Base-by-base conservation (phyloP, 64 coral and sea anemone species). In the Stylophora pistillata region DNA sequence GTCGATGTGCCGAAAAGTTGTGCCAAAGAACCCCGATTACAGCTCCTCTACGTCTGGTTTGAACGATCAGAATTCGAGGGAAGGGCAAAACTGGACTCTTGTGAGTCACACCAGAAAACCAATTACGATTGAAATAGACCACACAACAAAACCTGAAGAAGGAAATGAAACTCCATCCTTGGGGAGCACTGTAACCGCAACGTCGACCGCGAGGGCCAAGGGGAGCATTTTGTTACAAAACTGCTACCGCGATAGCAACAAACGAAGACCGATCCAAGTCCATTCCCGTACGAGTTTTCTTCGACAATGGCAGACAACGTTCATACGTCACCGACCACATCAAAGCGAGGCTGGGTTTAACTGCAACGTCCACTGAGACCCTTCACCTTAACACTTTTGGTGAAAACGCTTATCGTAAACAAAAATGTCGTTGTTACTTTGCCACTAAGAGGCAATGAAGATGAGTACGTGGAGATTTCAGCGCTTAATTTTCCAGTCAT, bases 331-430 rank as follows among this genome's bases (percentile, higher is more conserved):
- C 82, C 20, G 73, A 86, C 59, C 74, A 74, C 69, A 41, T 92
- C 27, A 75, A 37, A 53, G 74, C 72, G 3, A 71, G 47, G 12
- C 47, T 92, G 41, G 70, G 86, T 58, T 72, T 92, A 13, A 70
- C 30, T 18, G 4, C 90, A 4, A 28, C 69, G 58, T 64, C 55
- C 53, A 21, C 16, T 13, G 82, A 92, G 72, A 86, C 33, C 14
- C 30, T 92, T 23, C 81, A 86, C 54, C 74, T 92, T 17, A 92
- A 92, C 58, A 86, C 73, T 1, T 92, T 92, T 69, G 90, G 90
- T 53, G 81, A 92, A 56, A 77, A 86, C 58, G 86, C 85, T 11
- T 92, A 77, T 58, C 56, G 62, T 21, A 86, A 71, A 21, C 30
- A 86, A 78, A 31, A 16, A 13, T 84, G 89, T 61, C 53, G 63